Percentiles rank a stretch among this genome's conserved stretches.
Evolutionary conservation across 2,888 invertebrate genomes (phyloP).

Genomic region (Dasypolia templi): DNA sequence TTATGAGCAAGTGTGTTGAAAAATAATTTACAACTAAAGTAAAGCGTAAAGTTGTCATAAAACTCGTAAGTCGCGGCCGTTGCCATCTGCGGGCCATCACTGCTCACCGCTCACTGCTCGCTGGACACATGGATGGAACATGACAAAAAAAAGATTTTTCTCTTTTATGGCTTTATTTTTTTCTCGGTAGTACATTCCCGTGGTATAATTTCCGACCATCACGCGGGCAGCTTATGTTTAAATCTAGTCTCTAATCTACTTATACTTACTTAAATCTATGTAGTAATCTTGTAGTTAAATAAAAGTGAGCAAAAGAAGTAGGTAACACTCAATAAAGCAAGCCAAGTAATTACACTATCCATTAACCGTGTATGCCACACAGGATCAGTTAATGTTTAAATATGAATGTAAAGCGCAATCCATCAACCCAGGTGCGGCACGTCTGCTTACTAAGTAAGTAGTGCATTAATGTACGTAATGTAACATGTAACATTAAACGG

Average conservation of each 20-base stretch:
- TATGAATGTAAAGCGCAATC: constrained; percentile 44
- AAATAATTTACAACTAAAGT: no score
- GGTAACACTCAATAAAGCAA: background rate
- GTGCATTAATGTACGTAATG: constrained; percentile 45
- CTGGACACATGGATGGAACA: background rate
- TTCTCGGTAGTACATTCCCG: background rate
- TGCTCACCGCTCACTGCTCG: no score
- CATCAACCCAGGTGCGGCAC: constrained; percentile 55
- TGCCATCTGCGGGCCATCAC: no score
- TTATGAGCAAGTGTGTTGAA: no score
- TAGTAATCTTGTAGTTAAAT: no score
- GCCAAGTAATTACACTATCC: constrained; percentile 13
- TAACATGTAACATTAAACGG: constrained; percentile 31
- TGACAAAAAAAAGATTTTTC: no score
- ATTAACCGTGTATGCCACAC: constrained; percentile 17
- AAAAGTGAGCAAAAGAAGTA: background rate
- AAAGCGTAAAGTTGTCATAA: no score
- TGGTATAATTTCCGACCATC: background rate
- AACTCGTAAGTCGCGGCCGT: no score
- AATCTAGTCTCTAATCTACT: no score
- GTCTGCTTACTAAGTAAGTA: constrained; percentile 37
- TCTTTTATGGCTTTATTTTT: no score
- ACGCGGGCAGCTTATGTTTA: background rate
- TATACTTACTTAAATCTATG: no score
- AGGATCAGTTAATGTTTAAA: constrained; percentile 43